Conservation (phyloP, 2,888 invertebrate species). For the Trichopoda pennipes region DNA sequence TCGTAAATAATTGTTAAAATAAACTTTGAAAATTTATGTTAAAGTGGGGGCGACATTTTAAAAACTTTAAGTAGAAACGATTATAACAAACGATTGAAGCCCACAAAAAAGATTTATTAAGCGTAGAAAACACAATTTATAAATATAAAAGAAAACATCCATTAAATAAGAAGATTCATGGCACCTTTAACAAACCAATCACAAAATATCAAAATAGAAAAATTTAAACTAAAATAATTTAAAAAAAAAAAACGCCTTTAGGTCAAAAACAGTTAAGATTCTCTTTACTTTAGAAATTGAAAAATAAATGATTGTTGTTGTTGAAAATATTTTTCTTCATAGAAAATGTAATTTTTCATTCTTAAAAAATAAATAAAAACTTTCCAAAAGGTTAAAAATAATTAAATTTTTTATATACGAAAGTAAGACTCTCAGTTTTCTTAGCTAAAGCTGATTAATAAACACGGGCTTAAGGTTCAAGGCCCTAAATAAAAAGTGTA, state of each 20-base stretch:
- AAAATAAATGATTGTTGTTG: not conserved
- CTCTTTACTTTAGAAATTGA: not conserved
- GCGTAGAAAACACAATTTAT: conserved; percentile 52
- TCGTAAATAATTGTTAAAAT: conserved; percentile 50
- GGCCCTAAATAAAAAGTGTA: no score
- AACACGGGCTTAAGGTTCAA: no score
- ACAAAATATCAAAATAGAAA: not conserved
- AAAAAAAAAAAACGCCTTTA: conserved; percentile 26
- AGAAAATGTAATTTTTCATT: no score
- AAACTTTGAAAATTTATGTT: conserved; percentile 49
- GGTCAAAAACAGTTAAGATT: conserved; percentile 38
- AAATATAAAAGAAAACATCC: conserved; percentile 28
- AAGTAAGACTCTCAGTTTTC: no score
- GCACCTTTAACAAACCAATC: conserved; percentile 47
- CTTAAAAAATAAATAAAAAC: no score
- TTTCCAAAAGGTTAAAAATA: no score
- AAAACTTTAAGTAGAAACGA: conserved; percentile 5
- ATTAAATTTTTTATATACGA: no score
- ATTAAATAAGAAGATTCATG: conserved; percentile 55
- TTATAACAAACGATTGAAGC: not conserved
- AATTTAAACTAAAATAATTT: not conserved
- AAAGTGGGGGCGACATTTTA: conserved; percentile 63
- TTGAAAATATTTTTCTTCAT: no score
- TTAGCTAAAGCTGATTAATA: no score
- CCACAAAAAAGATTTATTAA: conserved; percentile 49